These are phyloP conservation scores for Lepus townsendii DNA, from an alignment of 2,797 vertebrate genomes.

Conservation along the genomic window DNA sequence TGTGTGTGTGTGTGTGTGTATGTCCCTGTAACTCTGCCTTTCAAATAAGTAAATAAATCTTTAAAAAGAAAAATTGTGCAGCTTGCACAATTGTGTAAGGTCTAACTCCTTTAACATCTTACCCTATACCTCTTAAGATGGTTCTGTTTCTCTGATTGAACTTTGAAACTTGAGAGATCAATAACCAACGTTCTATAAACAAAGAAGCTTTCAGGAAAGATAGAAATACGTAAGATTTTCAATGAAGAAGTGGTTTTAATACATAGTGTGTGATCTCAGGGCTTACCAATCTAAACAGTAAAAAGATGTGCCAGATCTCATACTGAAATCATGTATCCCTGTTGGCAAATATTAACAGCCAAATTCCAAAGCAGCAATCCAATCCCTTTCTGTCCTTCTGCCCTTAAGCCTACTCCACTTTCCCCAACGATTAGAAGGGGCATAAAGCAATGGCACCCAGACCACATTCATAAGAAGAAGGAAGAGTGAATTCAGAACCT, in stretches of 20 bases:
- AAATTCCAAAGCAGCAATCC: not conserved
- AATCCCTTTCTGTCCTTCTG: not conserved
- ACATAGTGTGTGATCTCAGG: not conserved
- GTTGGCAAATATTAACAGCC: not conserved
- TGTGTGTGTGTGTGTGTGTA: too few species aligned
- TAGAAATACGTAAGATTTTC: not conserved
- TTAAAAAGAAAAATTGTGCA: not conserved
- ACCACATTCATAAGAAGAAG: not conserved
- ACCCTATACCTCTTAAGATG: not conserved
- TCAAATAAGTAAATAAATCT: too few species aligned
- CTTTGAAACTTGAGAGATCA: not conserved
- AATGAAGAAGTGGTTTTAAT: not conserved
- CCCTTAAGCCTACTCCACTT: not conserved
- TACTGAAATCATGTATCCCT: not conserved
- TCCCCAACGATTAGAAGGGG: not conserved
- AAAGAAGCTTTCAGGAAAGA: not conserved
- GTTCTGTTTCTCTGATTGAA: not conserved
- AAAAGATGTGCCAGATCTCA: not conserved
- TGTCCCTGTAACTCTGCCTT: too few species aligned
- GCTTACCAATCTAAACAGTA: not conserved
- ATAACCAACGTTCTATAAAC: not conserved
- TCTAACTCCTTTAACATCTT: not conserved
- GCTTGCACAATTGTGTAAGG: not conserved
- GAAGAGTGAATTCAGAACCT: not conserved
- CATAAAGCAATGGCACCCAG: not conserved